Evolutionary conservation across 2,113 vertebrate genomes (phyloP).

Genomic region (Percina caprodes): DNA sequence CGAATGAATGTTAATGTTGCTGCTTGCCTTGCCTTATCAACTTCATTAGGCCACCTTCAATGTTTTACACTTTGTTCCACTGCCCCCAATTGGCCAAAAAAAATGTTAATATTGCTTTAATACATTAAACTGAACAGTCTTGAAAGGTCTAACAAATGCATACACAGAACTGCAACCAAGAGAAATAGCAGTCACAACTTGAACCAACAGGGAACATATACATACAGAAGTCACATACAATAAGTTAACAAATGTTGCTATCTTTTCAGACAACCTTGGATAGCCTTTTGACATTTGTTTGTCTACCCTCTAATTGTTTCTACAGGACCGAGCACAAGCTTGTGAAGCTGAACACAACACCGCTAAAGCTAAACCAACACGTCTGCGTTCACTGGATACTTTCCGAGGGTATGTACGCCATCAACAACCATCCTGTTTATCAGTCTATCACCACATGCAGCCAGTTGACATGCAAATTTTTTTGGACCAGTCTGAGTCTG

Average conservation of each 20-base stretch:
- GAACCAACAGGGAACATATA: neutral
- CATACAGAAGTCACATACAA: neutral
- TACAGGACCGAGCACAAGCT: conserved; percentile 35
- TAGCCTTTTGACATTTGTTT: conserved; percentile 10
- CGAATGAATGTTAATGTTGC: neutral
- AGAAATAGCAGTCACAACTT: neutral
- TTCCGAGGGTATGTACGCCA: conserved; percentile 81
- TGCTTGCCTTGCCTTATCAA: neutral
- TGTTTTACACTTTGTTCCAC: neutral
- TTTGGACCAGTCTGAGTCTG: conserved; percentile 52
- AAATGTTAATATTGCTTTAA: neutral
- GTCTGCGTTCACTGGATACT: conserved; percentile 78
- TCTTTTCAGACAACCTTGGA: neutral
- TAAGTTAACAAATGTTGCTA: neutral
- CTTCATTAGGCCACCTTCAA: neutral
- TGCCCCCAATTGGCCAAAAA: neutral
- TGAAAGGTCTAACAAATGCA: neutral
- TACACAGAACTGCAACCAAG: neutral
- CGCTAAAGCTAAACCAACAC: conserved; percentile 61
- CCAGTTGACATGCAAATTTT: conserved; percentile 61
- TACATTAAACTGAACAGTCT: neutral
- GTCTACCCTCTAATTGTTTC: neutral
- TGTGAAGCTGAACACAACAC: conserved; percentile 27
- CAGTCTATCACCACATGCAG: conserved; percentile 58
- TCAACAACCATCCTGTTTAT: conserved; percentile 51